Base-by-base conservation (phyloP, 2,888 invertebrate species). In the Lochmaea capreae region DNA sequence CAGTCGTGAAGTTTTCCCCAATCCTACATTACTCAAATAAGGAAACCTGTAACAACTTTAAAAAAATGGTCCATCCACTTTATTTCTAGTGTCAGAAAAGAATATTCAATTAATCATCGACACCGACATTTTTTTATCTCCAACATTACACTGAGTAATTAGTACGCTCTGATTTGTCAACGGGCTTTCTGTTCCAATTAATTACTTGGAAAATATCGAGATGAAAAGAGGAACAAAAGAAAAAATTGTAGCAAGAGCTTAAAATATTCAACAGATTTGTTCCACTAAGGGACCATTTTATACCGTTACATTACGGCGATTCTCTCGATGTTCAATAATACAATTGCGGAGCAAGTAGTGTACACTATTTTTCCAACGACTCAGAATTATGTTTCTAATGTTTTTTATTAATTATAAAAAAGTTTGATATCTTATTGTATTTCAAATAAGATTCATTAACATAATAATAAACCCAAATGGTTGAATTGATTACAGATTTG, bases 161-260 rank as follows among this genome's bases (percentile, higher is more conserved):
- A 61, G 33, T 39, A 61, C 26, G n/a, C 39, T 39, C 16, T 61
- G 39, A 61, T 61, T 61, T 61, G 61, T 61, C 61, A 61, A 61
- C 26, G 16, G 33, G 16, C 33, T 61, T 33, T 33, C 11, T 61
- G 4, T 14, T 39, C 16, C 14, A 61, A 39, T 8, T 61, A 39
- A 61, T 61, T 61, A 61, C 9, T 10, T 11, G 54, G 9, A 18
- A 54, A 16, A 54, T 54, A 16, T 54, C 16, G 16, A 8, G 54
- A 10, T 16, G 18, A 6, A 9, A 8, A 9, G 16, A 54, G n/a
- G 18, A 16, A 54, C 52, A 54, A 5, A n/a, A 46, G 10, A 46
- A 18, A 54, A 54, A 8, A 1, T 52, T 49, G 52, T 54, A 18
- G 54, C 9, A 10, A 18, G 10, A 54, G 54, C 54, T 16, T 16